Evolutionary conservation across 2,888 invertebrate genomes (phyloP).

Genomic region (Crematogaster levior): DNA sequence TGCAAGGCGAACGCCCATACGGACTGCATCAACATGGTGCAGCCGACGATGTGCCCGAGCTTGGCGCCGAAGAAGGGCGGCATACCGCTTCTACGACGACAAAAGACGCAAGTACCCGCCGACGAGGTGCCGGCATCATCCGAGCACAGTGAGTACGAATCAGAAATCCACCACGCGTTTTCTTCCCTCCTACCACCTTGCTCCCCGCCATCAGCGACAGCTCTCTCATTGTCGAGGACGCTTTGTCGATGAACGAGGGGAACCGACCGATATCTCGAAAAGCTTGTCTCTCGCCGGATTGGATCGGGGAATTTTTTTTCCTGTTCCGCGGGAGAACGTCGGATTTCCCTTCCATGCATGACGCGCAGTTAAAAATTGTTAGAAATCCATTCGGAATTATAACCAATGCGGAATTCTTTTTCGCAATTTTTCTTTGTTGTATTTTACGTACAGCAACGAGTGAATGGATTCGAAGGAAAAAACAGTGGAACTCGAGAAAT

Average conservation of each 20-base stretch:
- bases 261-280: constrained; percentile 25
- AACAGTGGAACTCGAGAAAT: constrained; percentile 1
- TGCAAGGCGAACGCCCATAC: constrained; percentile 97
- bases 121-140: constrained; percentile 87
- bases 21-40: constrained; percentile 92
- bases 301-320: not conserved
- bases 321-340: not conserved
- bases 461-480: not conserved
- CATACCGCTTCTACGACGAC: constrained; percentile 90
- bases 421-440: constrained; percentile 24
- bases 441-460: constrained; percentile 1
- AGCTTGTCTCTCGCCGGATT: constrained; percentile 5
- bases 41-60: constrained; percentile 92
- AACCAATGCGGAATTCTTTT: constrained; percentile 5
- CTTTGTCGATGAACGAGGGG: constrained; percentile 27
- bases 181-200: not conserved
- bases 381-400: constrained; percentile 3
- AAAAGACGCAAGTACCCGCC: constrained; percentile 92
- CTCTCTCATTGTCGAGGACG: constrained; percentile 49
- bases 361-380: constrained; percentile 29
- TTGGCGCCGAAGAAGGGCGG: constrained; percentile 80
- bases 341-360: not conserved
- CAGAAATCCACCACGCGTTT: constrained; percentile 12
- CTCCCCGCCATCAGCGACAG: constrained; percentile 11
- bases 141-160: constrained; percentile 92